phyloP scores from a whole-genome alignment of 2,797 vertebrate species.

The Arctocebus calabarensis region DNA sequence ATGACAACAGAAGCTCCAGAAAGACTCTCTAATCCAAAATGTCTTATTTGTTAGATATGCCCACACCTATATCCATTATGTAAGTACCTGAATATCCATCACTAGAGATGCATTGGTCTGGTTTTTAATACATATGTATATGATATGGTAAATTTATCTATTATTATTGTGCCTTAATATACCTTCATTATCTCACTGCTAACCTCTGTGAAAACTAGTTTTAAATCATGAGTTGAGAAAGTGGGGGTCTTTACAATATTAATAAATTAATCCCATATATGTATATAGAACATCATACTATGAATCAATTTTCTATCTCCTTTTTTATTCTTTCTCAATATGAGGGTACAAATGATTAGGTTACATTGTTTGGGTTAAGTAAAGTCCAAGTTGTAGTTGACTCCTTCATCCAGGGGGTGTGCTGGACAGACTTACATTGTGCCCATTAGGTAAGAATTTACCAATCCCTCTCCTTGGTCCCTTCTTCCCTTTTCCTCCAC shows the following conservation, averaged over 20 bases:
- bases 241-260: background rate
- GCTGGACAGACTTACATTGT: no score
- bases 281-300: background rate
- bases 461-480: no score
- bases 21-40: background rate
- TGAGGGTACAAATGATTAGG: no score
- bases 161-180: background rate
- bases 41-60: background rate
- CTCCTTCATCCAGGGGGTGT: no score
- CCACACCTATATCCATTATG: background rate
- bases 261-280: background rate
- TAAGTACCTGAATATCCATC: background rate
- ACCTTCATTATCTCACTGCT: constrained; percentile 13
- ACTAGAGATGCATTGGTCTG: background rate
- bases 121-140: background rate
- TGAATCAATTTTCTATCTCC: background rate
- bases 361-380: no score
- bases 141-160: constrained; percentile 1
- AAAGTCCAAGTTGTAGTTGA: no score
- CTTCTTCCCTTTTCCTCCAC: no score
- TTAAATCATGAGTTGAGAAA: constrained; percentile 36
- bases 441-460: no score
- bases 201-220: background rate
- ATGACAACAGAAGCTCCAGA: background rate
- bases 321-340: background rate